Evolutionary conservation across 2,113 vertebrate genomes (phyloP).

Genomic region (Larimichthys polyactis): DNA sequence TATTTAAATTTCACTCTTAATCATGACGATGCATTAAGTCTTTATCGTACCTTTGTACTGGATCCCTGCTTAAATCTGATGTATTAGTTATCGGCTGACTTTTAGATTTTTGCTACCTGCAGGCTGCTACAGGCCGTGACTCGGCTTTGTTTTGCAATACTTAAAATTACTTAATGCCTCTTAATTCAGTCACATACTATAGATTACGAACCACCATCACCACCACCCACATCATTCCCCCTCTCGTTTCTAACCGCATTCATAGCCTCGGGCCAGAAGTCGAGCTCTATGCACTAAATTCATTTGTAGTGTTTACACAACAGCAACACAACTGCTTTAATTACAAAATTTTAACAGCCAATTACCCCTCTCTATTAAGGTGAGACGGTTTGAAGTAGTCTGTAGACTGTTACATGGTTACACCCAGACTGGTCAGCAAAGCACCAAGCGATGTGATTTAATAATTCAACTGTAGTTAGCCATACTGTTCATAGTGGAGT

Average conservation of each 20-base stretch:
- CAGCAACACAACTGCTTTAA: slow-evolving; percentile 61
- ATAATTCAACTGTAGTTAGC: not conserved
- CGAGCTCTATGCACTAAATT: slow-evolving; percentile 16
- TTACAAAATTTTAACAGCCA: slow-evolving; percentile 27
- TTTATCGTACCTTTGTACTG: not conserved
- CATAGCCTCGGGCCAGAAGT: slow-evolving; percentile 17
- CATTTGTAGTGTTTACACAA: slow-evolving; percentile 74
- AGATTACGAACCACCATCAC: slow-evolving; percentile 5
- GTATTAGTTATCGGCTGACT: not conserved
- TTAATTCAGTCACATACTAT: slow-evolving; percentile 9
- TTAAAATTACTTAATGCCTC: slow-evolving; percentile 20
- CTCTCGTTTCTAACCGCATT: slow-evolving; percentile 1
- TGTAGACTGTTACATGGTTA: not conserved
- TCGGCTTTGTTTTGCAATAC: not conserved
- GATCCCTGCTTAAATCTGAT: not conserved
- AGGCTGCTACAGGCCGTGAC: not conserved
- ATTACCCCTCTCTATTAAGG: slow-evolving; percentile 36
- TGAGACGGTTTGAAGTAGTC: not conserved
- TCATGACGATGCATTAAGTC: not conserved
- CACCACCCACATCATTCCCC: slow-evolving; percentile 12
- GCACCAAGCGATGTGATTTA: not conserved
- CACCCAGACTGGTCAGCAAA: slow-evolving; percentile 5
- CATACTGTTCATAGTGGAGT: not conserved
- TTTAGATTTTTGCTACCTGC: not conserved
- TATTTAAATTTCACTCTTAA: not conserved